Evolutionary conservation across 92 coral and sea anemone genomes (phyloP).

Genomic region (Phenganax subtilis): DNA sequence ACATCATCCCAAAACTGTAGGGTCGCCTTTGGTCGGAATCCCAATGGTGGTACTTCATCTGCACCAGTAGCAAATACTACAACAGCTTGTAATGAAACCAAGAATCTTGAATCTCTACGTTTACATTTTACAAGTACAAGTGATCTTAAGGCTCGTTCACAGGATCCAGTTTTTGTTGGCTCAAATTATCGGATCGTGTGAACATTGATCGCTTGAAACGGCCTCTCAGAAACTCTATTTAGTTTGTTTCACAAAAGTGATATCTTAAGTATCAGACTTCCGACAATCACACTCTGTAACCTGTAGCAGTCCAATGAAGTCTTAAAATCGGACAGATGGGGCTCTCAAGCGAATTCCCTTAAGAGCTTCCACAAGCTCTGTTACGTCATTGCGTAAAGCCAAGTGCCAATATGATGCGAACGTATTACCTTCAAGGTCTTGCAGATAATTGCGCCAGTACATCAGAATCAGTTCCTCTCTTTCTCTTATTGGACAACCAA

Average conservation of each 20-base stretch:
- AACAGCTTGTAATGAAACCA: neutral
- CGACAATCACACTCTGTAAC: too few relatives aligned
- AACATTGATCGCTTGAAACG: too few relatives aligned
- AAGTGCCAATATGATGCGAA: neutral
- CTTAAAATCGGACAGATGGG: neutral
- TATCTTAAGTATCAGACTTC: too few relatives aligned
- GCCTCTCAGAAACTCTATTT: too few relatives aligned
- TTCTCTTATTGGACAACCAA: neutral
- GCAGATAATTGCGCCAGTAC: conserved; percentile 23
- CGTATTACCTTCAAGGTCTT: conserved; percentile 8
- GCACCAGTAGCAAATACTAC: conserved; percentile 7
- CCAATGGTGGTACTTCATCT: conserved; percentile 15
- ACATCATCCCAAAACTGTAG: conserved; percentile 9
- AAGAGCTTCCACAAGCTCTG: neutral
- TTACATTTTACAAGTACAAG: neutral
- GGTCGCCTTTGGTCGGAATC: conserved; percentile 1
- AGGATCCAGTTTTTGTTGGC: neutral
- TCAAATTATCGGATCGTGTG: neutral
- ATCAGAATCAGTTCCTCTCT: conserved; percentile 15
- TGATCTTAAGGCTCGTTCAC: neutral
- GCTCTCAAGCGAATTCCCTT: neutral
- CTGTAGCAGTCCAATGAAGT: too few relatives aligned
- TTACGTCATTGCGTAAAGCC: neutral
- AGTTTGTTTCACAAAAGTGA: too few relatives aligned
- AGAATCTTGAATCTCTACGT: neutral